These are phyloP conservation scores for Himalopsyche kuldschensis DNA, from an alignment of 2,888 invertebrate species.

Conservation along the genomic window DNA sequence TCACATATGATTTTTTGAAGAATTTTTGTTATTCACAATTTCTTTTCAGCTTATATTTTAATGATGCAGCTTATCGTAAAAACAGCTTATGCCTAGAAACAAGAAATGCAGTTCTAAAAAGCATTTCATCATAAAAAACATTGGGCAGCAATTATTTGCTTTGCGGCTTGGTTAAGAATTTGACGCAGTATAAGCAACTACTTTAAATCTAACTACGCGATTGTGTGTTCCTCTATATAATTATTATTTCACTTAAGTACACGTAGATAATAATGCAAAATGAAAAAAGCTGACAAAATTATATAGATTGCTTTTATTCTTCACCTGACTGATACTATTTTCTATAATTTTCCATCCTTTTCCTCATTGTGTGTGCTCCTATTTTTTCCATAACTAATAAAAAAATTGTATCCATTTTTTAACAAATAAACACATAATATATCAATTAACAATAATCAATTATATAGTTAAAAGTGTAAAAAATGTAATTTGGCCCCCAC, in stretches of 20 bases:
- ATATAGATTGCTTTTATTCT: conserved; percentile 19
- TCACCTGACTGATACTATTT: conserved; percentile 38
- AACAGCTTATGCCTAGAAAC: background rate
- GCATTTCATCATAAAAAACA: background rate
- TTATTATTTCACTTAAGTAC: background rate
- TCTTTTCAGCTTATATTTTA: background rate
- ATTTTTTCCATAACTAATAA: background rate
- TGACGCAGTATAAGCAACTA: background rate
- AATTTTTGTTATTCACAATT: background rate
- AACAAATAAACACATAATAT: background rate
- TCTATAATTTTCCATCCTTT: conserved; percentile 30
- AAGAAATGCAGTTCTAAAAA: background rate
- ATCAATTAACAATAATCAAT: background rate
- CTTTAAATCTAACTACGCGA: background rate
- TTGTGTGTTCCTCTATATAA: background rate
- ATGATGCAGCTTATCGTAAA: background rate
- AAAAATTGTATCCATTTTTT: background rate
- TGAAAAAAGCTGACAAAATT: background rate
- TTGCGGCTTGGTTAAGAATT: background rate
- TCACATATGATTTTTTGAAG: background rate
- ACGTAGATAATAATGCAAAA: background rate
- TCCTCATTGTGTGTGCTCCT: conserved; percentile 26
- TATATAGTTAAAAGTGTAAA: conserved; percentile 55
- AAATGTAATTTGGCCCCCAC: conserved; percentile 60
- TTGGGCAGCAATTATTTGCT: background rate